Evolutionary conservation across 2,888 invertebrate genomes (phyloP), one percentile per base, ranked within the genome.

Genomic region (Aleiodes testaceus): DNA sequence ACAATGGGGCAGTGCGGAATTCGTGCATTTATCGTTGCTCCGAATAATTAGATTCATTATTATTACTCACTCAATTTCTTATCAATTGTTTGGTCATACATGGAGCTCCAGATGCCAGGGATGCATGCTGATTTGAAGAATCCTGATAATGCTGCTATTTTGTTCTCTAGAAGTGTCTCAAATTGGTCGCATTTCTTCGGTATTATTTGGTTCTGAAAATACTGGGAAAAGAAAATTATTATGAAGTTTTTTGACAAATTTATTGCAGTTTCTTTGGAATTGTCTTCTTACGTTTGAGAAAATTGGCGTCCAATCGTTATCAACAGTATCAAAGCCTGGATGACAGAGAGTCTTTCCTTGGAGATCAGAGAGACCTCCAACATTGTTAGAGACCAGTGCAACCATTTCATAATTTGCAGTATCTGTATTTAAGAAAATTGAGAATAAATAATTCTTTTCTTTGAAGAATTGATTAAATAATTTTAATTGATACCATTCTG

Each of bases 41-140:
- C 18, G 49, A 66, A 44, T 20, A 9, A 30, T 26, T 42, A n/a
- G n/a, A n/a, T n/a, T n/a, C n/a, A n/a, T n/a, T n/a, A n/a, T 72
- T 16, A 1, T 12, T 70, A 89, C 91, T 90, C 83, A 94, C 94
- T 96, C 0, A 96, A 87, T 78, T 91, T 85, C 2, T 87, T 85
- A 79, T 95, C 94, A 30, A 92, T 88, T 0, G 84, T 78, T 0
- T 88, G 85, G 82, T 95, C 93, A 0, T n/a, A 11, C 18, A 42
- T 36, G 16, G 91, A 90, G 0, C 94, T 92, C 96, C 96, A 96
- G 0, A 92, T 91, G 0, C 97, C 97, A 0, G 97, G 94, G 77
- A 95, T 94, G 85, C 97, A 98, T 26, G 95, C 94, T 16, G 91
- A 88, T 3, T 91, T 90, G 87, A 97, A 97, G 88, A 91, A 96